A percentile compares a stretch with the other conserved stretches of the same genome.
These are phyloP conservation scores for Kryptolebias ocellatus DNA, from an alignment of 2,797 vertebrate species.

Conservation along the genomic window DNA sequence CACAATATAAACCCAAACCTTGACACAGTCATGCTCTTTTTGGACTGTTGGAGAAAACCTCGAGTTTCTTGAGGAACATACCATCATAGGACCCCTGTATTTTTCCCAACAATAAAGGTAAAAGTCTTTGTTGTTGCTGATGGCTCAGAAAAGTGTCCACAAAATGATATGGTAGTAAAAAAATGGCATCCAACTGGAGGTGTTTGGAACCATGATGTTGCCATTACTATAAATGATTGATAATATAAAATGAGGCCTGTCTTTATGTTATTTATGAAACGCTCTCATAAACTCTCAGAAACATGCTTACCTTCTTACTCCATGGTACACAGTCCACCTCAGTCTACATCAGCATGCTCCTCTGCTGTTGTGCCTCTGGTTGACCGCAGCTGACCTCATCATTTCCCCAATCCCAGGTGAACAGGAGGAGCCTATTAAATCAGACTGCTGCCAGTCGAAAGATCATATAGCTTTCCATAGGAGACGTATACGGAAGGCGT, in stretches of 20 bases:
- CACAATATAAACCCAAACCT: too few relatives aligned
- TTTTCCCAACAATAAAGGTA: too few relatives aligned
- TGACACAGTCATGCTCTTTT: too few relatives aligned
- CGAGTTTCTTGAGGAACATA: too few relatives aligned
- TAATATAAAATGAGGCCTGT: neutral
- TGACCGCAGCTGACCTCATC: slow-evolving; percentile 52
- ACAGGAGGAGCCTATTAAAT: slow-evolving; percentile 37
- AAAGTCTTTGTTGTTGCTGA: too few relatives aligned
- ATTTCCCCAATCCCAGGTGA: slow-evolving; percentile 44
- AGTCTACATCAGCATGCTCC: slow-evolving; percentile 27
- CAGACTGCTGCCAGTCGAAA: slow-evolving; percentile 42
- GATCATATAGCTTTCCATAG: slow-evolving; percentile 32
- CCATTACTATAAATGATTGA: neutral
- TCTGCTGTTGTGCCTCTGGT: slow-evolving; percentile 22
- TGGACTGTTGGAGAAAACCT: too few relatives aligned
- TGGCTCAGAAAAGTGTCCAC: too few relatives aligned
- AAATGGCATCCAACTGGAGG: too few relatives aligned
- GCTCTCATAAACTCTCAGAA: neutral
- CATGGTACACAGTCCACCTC: slow-evolving; percentile 7
- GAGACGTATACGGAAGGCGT: slow-evolving; percentile 15
- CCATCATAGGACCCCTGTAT: too few relatives aligned
- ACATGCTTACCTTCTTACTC: neutral
- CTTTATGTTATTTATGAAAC: too few relatives aligned
- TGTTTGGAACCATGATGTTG: too few relatives aligned
- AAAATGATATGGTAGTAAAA: too few relatives aligned